phyloP scores from a whole-genome alignment of 53 echinoderm and acorn worm species.

The Temnopleurus reevesii region DNA sequence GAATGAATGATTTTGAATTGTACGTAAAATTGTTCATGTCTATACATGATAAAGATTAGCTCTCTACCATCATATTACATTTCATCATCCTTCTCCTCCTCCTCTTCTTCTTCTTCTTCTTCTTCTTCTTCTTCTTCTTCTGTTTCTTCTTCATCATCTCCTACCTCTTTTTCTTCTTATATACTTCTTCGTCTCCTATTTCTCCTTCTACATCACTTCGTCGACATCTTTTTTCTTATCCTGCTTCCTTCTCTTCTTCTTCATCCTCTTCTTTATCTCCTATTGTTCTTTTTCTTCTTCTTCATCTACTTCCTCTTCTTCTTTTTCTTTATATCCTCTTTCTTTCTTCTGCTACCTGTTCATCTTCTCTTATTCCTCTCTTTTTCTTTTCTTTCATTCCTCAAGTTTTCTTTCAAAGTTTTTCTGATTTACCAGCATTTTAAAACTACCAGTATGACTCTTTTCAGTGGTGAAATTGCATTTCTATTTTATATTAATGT shows the following conservation, averaged over 20 bases:
- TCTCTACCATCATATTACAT: too few species aligned
- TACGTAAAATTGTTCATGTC: too few species aligned
- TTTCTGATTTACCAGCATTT: neutral
- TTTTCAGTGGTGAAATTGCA: neutral
- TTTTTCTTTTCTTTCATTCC: neutral
- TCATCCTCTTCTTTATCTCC: neutral
- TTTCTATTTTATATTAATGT: too few species aligned
- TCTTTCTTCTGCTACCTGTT: neutral
- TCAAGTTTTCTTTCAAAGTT: neutral
- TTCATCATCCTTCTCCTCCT: too few species aligned
- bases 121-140: neutral
- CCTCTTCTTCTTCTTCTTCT: too few species aligned
- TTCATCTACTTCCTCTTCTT: neutral
- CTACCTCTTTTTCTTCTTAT: neutral
- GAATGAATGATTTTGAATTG: too few species aligned
- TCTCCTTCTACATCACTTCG: neutral
- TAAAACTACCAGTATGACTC: neutral
- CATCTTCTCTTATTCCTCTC: neutral
- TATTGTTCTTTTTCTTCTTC: neutral
- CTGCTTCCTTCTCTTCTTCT: neutral
- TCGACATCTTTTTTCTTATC: neutral
- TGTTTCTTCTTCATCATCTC: neutral
- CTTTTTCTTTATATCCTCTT: neutral
- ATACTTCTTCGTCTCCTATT: neutral
- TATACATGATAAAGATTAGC: too few species aligned